Evolutionary conservation across 2,797 vertebrate species (phyloP).

Genomic region (Poecilia gillii): DNA sequence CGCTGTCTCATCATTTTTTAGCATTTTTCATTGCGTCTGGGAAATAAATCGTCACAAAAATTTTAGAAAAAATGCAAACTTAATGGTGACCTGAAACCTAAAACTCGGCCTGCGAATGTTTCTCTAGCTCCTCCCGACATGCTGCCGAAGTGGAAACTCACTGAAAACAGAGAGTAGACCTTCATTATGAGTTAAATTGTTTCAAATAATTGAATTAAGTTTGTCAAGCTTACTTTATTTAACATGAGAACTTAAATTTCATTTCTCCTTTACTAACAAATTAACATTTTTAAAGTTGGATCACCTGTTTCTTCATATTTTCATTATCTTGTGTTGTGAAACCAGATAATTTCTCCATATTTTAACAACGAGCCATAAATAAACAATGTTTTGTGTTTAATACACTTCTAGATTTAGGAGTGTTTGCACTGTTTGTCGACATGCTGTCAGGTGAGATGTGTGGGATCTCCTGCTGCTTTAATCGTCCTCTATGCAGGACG

Average conservation of each 20-base stretch:
- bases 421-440: constrained; percentile 2
- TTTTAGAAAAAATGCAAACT: neutral
- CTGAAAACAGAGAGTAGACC: no score
- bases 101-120: neutral
- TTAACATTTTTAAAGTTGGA: no score
- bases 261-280: no score
- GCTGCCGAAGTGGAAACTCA: neutral
- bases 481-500: constrained; percentile 46
- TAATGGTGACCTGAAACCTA: neutral
- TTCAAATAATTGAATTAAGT: no score
- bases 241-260: no score
- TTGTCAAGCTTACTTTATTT: no score
- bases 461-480: constrained; percentile 61
- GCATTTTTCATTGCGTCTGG: neutral
- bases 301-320: neutral
- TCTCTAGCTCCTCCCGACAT: neutral
- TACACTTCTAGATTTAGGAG: neutral
- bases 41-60: neutral
- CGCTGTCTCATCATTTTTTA: neutral
- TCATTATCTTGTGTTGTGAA: neutral
- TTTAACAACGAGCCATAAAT: neutral
- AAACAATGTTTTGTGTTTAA: neutral
- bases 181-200: no score
- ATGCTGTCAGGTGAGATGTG: constrained; percentile 16
- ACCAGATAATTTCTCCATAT: neutral